Conservation (phyloP, 2,888 invertebrate genomes). For the Eupsilia transversa region DNA sequence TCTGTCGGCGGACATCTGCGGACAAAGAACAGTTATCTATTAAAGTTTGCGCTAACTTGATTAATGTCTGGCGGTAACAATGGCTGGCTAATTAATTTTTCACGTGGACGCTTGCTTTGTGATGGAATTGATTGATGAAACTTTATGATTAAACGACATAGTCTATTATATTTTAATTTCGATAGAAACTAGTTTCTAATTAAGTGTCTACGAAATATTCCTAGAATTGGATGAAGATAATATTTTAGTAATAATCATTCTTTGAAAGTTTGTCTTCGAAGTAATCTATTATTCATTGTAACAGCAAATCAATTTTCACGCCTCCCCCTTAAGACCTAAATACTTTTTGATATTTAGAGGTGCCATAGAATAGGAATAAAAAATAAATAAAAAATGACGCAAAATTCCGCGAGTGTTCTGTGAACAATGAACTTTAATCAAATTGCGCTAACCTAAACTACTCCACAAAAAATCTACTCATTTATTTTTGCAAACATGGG, state of each 20-base stretch:
- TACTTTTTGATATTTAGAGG: too few relatives aligned
- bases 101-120: slow-evolving; percentile 32
- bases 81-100: slow-evolving; percentile 45
- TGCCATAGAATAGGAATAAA: too few relatives aligned
- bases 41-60: slow-evolving; percentile 59
- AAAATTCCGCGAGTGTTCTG: too few relatives aligned
- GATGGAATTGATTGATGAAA: slow-evolving; percentile 42
- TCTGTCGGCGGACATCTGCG: slow-evolving; percentile 70
- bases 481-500: too few relatives aligned
- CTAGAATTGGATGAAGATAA: neutral
- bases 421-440: neutral
- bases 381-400: too few relatives aligned
- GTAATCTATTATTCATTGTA: neutral
- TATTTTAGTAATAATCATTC: neutral
- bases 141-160: slow-evolving; percentile 24
- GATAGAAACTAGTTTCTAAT: slow-evolving; percentile 10
- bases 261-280: neutral
- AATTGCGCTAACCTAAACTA: neutral
- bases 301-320: too few relatives aligned
- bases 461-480: too few relatives aligned
- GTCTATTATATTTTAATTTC: slow-evolving; percentile 5
- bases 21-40: slow-evolving; percentile 73
- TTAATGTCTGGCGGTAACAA: slow-evolving; percentile 42
- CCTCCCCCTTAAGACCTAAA: too few relatives aligned
- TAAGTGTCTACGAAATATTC: neutral